Conservation (phyloP, 2,888 invertebrate genomes). For the Cerastoderma edule region DNA sequence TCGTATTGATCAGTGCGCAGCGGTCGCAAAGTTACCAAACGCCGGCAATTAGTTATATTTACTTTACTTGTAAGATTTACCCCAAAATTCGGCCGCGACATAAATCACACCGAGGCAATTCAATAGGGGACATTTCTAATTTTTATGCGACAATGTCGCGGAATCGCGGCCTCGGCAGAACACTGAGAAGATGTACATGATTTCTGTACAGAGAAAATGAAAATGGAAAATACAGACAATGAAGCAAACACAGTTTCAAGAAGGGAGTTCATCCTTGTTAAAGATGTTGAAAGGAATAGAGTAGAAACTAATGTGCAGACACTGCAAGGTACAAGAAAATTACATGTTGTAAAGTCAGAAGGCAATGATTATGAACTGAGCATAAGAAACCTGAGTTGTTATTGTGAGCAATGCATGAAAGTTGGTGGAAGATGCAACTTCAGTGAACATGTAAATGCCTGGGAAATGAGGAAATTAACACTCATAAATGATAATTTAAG, state of each 20-base stretch:
- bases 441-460: conserved; percentile 22
- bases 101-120: no score
- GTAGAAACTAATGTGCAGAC: conserved; percentile 30
- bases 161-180: no score
- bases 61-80: no score
- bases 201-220: conserved; percentile 42
- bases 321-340: conserved; percentile 31
- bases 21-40: no score
- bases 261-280: conserved; percentile 41
- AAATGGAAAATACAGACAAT: conserved; percentile 27
- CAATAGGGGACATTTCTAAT: no score
- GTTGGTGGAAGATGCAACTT: conserved; percentile 12
- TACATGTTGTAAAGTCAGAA: conserved; percentile 30
- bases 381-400: conserved; percentile 29
- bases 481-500: conserved; percentile 15
- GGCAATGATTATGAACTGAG: conserved; percentile 27
- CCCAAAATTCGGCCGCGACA: no score
- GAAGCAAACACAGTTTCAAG: conserved; percentile 24
- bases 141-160: no score
- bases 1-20: no score
- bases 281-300: conserved; percentile 27
- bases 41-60: no score
- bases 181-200: conserved; percentile 49
- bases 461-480: conserved; percentile 21
- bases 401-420: conserved; percentile 22